Conservation (phyloP, 2,888 invertebrate genomes). For the Macrosiphum euphorbiae region DNA sequence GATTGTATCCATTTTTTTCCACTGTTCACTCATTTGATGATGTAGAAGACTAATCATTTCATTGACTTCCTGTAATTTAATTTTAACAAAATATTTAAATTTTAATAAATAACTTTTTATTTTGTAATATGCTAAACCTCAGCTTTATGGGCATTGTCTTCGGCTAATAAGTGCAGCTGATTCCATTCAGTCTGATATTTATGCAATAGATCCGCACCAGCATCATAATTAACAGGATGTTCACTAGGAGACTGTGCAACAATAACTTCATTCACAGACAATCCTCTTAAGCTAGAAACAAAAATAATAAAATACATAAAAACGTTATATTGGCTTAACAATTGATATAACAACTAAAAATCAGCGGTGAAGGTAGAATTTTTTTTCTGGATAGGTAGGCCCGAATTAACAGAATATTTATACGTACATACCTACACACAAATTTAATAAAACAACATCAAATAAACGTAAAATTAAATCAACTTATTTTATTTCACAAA, state of each 20-base stretch:
- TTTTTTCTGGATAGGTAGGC: neutral
- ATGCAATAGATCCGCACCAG: conserved; percentile 79
- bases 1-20: conserved; percentile 70
- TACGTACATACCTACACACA: too few species aligned
- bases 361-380: neutral
- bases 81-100: conserved; percentile 2
- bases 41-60: conserved; percentile 72
- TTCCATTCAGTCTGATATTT: conserved; percentile 82
- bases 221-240: conserved; percentile 73
- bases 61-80: conserved; percentile 69
- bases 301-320: conserved; percentile 10
- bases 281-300: conserved; percentile 67
- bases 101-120: neutral
- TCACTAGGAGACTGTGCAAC: conserved; percentile 54
- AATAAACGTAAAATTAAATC: neutral
- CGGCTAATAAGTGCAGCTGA: conserved; percentile 78
- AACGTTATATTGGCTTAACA: neutral
- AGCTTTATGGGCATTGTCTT: conserved; percentile 76
- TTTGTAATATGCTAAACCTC: conserved; percentile 69
- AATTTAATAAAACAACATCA: neutral
- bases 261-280: conserved; percentile 66
- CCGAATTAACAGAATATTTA: neutral
- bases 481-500: neutral
- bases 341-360: neutral
- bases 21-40: conserved; percentile 70